phyloP scores from a whole-genome alignment of 2,797 vertebrate species.

The Gymnopithys bicolor region DNA sequence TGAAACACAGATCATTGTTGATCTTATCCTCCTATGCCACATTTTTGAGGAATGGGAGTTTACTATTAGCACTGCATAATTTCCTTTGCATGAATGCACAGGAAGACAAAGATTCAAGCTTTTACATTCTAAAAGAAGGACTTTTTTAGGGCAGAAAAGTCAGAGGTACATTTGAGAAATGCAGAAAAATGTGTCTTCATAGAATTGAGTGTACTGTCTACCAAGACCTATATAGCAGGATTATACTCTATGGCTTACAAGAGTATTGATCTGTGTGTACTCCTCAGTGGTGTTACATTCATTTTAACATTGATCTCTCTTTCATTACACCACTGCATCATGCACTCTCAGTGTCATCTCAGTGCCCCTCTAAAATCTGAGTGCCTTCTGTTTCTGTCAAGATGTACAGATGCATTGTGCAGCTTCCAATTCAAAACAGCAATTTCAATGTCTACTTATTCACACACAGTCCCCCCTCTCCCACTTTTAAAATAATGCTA shows the following conservation, averaged over 20 bases:
- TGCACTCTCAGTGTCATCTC: constrained; percentile 36
- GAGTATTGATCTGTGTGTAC: constrained; percentile 69
- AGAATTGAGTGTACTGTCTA: constrained; percentile 47
- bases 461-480: neutral
- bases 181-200: constrained; percentile 42
- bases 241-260: constrained; percentile 52
- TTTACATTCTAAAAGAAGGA: neutral
- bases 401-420: neutral
- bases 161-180: constrained; percentile 26
- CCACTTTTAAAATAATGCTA: neutral
- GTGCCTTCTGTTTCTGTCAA: constrained; percentile 33
- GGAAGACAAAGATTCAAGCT: neutral
- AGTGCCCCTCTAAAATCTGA: constrained; percentile 28
- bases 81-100: neutral
- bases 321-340: constrained; percentile 65
- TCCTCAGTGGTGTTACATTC: constrained; percentile 57
- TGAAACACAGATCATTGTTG: neutral
- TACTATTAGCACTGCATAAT: neutral
- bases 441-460: constrained; percentile 13
- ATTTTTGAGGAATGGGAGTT: neutral
- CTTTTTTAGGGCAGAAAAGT: constrained; percentile 21
- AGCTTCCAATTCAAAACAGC: constrained; percentile 12
- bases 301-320: constrained; percentile 70
- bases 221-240: constrained; percentile 35
- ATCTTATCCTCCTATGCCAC: neutral